A percentile compares a stretch with the other conserved stretches of the same genome.
These are phyloP conservation scores for Pseudorhiza aurosa DNA, from an alignment of 30 jellyfish, hydroid and myxozoan genomes.

Conservation along the genomic window DNA sequence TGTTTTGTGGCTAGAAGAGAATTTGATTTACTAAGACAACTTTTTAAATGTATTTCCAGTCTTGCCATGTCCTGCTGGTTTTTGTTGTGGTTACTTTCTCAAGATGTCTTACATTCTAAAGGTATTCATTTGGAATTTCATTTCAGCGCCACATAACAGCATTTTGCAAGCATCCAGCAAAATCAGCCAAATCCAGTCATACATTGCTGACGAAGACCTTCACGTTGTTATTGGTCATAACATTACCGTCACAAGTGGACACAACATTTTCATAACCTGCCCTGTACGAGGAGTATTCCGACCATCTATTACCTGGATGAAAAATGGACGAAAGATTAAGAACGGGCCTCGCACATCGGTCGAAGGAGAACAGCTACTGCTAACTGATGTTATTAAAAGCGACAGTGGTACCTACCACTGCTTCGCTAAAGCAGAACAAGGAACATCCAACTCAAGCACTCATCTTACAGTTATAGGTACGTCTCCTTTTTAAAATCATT, in stretches of 20 bases:
- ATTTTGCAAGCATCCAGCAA: slow-evolving; percentile 52
- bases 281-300: slow-evolving; percentile 69
- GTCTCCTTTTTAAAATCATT: not conserved
- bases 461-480: slow-evolving; percentile 74
- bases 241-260: slow-evolving; percentile 52
- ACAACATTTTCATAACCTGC: slow-evolving; percentile 64
- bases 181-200: slow-evolving; percentile 41
- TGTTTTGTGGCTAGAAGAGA: no score
- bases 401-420: slow-evolving; percentile 74
- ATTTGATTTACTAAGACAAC: no score
- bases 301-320: slow-evolving; percentile 76
- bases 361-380: slow-evolving; percentile 64
- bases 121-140: not conserved
- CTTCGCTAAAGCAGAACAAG: slow-evolving; percentile 61
- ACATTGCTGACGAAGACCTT: slow-evolving; percentile 59
- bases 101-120: no score
- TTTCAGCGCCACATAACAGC: slow-evolving; percentile 62
- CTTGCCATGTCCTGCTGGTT: no score
- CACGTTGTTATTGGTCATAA: slow-evolving; percentile 69
- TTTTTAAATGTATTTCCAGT: no score
- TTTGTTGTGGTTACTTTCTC: no score
- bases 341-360: slow-evolving; percentile 28
- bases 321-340: slow-evolving; percentile 25
- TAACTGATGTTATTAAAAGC: slow-evolving; percentile 18
- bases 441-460: slow-evolving; percentile 64